phyloP scores from a whole-genome alignment of 1,140 invertebrate species.

The Acromyrmex echinatior region DNA sequence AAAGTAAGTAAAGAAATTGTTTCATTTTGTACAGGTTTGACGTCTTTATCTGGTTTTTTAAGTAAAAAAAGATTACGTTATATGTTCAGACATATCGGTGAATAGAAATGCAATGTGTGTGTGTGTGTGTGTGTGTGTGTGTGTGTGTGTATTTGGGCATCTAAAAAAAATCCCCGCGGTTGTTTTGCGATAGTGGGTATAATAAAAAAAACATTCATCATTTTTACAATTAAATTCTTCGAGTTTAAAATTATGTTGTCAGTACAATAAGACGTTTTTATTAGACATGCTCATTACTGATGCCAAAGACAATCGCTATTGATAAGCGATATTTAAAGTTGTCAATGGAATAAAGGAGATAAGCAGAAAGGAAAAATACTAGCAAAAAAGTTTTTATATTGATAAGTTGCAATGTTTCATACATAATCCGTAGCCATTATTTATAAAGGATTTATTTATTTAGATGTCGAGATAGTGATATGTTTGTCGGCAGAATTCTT shows the following conservation, averaged over 20 bases:
- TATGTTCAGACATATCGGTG: background rate
- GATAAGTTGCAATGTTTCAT: slow-evolving; percentile 53
- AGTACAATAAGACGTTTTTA: background rate
- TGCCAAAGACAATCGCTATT: background rate
- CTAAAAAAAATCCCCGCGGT: too few relatives aligned
- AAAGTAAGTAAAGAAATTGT: background rate
- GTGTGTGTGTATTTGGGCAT: too few relatives aligned
- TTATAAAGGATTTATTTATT: slow-evolving; percentile 11
- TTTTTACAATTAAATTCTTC: background rate
- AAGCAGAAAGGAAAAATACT: background rate
- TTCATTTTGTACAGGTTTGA: background rate
- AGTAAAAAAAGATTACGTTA: background rate
- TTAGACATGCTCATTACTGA: background rate
- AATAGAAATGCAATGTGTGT: background rate
- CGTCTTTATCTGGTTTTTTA: background rate
- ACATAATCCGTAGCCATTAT: slow-evolving; percentile 11
- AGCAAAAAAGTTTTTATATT: slow-evolving; percentile 46
- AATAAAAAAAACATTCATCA: background rate
- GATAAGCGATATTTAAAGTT: background rate
- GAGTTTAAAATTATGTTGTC: background rate
- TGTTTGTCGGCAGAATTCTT: slow-evolving; percentile 50
- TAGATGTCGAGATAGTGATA: slow-evolving; percentile 24
- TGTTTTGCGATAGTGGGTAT: too few relatives aligned
- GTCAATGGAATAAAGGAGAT: background rate
- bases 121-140: too few relatives aligned